Evolutionary conservation across 2,797 vertebrate species (phyloP).

Genomic region (Borostomias antarcticus): DNA sequence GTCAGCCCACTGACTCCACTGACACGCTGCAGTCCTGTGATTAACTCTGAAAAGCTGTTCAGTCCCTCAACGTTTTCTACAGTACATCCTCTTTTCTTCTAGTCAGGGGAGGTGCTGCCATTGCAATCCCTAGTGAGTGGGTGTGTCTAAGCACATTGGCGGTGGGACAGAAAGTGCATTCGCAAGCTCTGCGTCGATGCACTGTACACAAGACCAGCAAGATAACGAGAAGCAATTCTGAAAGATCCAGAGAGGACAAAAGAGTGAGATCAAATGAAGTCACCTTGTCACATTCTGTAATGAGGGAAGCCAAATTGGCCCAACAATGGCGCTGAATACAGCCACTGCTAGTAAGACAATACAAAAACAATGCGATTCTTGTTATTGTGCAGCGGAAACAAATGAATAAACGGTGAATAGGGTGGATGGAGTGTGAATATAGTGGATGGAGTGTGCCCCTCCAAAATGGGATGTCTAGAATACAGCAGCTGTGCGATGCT

Average conservation of each 20-base stretch:
- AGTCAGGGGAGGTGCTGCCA: neutral
- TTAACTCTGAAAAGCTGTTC: too few relatives aligned
- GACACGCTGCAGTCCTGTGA: too few relatives aligned
- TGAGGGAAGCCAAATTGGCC: slow-evolving; percentile 5
- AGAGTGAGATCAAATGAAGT: slow-evolving; percentile 20
- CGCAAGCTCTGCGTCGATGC: slow-evolving; percentile 5
- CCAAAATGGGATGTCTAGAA: slow-evolving; percentile 17
- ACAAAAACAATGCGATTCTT: slow-evolving; percentile 21
- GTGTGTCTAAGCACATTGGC: neutral
- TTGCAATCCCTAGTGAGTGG: neutral
- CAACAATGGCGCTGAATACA: neutral
- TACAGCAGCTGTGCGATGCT: slow-evolving; percentile 19
- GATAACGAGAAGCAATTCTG: slow-evolving; percentile 52
- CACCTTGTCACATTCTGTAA: neutral
- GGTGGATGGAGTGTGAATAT: slow-evolving; percentile 25
- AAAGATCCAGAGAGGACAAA: slow-evolving; percentile 35
- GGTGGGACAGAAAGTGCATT: slow-evolving; percentile 12
- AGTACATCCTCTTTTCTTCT: neutral
- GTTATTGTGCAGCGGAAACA: slow-evolving; percentile 22
- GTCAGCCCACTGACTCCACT: neutral
- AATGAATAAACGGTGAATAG: too few relatives aligned
- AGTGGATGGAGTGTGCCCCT: slow-evolving; percentile 3
- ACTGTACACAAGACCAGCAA: slow-evolving; percentile 22
- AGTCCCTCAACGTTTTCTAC: neutral
- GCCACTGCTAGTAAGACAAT: neutral